These are phyloP conservation scores for Bellardia bayeri DNA, from an alignment of 2,888 invertebrate species.

Conservation along the genomic window DNA sequence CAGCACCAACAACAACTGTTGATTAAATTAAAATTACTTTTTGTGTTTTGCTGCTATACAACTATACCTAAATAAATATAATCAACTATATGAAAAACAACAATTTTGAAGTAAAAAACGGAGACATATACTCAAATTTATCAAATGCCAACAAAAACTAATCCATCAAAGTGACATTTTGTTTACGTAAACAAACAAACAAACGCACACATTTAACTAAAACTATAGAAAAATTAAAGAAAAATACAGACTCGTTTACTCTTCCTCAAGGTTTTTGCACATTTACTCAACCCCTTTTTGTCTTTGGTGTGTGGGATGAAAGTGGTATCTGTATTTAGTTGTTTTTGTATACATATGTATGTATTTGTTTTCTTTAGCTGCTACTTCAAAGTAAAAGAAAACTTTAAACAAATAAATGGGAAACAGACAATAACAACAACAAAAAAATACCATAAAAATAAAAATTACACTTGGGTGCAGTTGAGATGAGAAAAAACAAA, in stretches of 20 bases:
- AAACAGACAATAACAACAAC: background rate
- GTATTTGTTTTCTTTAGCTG: slow-evolving; percentile 31
- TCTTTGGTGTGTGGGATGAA: too few species aligned
- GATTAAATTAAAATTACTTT: slow-evolving; percentile 61
- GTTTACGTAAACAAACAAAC: slow-evolving; percentile 66
- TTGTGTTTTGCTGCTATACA: slow-evolving; percentile 20
- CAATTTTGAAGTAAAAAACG: background rate
- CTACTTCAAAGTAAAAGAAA: slow-evolving; percentile 35
- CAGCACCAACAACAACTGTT: slow-evolving; percentile 45
- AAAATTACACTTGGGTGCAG: slow-evolving; percentile 63
- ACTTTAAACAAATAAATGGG: slow-evolving; percentile 29
- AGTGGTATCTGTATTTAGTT: background rate
- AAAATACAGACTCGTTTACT: slow-evolving; percentile 46
- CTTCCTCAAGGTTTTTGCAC: slow-evolving; percentile 38
- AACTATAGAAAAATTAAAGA: slow-evolving; percentile 29
- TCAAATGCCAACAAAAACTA: slow-evolving; percentile 71
- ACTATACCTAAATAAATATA: slow-evolving; percentile 62
- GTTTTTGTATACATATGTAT: background rate
- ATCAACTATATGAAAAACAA: slow-evolving; percentile 46
- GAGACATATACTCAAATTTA: slow-evolving; percentile 62
- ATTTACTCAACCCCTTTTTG: background rate
- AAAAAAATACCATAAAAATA: slow-evolving; percentile 43
- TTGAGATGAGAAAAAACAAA: slow-evolving; percentile 34
- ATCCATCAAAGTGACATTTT: slow-evolving; percentile 73
- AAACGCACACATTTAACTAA: background rate